phyloP scores from a whole-genome alignment of 2,888 invertebrate species.

The Cantharis lateralis region DNA sequence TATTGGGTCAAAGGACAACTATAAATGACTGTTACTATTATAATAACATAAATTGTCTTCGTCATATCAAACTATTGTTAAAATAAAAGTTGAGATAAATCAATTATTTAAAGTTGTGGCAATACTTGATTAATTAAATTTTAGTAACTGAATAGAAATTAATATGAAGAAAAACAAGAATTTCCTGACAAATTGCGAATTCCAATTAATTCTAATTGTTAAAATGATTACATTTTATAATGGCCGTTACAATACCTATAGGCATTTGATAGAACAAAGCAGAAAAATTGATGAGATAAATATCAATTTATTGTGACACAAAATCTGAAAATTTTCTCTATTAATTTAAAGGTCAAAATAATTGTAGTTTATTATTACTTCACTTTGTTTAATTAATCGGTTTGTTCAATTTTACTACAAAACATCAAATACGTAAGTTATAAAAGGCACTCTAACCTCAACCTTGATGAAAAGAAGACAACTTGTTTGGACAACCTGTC shows the following conservation, averaged over 20 bases:
- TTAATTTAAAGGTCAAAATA: not conserved
- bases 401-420: not conserved
- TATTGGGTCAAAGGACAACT: conserved; percentile 33
- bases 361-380: not conserved
- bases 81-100: not conserved
- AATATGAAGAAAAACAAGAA: too few species aligned
- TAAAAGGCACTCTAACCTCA: not conserved
- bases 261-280: not conserved
- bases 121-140: not conserved
- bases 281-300: not conserved
- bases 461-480: not conserved
- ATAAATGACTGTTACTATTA: not conserved
- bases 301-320: not conserved
- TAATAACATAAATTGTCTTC: not conserved
- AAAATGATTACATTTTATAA: not conserved
- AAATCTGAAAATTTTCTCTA: not conserved
- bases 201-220: not conserved
- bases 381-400: not conserved
- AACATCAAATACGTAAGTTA: not conserved
- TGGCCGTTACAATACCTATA: not conserved
- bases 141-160: not conserved
- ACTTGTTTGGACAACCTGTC: not conserved
- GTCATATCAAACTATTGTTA: not conserved
- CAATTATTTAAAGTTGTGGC: not conserved
- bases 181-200: too few species aligned